Evolutionary conservation across 2,797 vertebrate species (phyloP).

Genomic region (Chelmon rostratus): DNA sequence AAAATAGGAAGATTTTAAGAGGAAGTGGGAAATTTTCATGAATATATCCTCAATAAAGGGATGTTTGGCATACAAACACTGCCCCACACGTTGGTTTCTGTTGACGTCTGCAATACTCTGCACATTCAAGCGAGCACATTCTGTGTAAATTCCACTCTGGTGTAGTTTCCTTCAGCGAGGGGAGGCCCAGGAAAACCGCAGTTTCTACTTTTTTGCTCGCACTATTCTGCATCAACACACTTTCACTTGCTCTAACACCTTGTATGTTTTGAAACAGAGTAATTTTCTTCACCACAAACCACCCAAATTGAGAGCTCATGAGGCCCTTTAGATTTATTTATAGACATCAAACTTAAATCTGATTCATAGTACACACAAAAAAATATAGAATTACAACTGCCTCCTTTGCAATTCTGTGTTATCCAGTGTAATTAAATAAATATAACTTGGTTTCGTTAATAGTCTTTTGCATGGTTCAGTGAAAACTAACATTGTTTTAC

Average conservation of each 20-base stretch:
- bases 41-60: constrained; percentile 17
- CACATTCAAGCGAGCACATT: constrained; percentile 57
- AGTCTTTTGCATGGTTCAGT: constrained; percentile 26
- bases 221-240: constrained; percentile 65
- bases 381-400: constrained; percentile 38
- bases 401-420: constrained; percentile 36
- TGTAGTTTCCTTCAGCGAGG: constrained; percentile 62
- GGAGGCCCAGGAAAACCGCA: constrained; percentile 77
- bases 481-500: constrained; percentile 58
- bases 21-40: constrained; percentile 63
- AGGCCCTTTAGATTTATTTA: constrained; percentile 60
- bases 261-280: constrained; percentile 73
- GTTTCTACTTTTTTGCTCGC: constrained; percentile 63
- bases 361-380: constrained; percentile 56
- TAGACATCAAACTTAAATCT: constrained; percentile 42
- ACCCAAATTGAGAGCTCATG: constrained; percentile 67
- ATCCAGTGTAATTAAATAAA: constrained; percentile 31
- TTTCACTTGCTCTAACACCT: constrained; percentile 73
- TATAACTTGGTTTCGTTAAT: constrained; percentile 19
- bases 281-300: constrained; percentile 72
- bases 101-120: constrained; percentile 55
- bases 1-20: constrained; percentile 53
- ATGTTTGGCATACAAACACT: constrained; percentile 43
- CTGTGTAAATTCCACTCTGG: constrained; percentile 72
- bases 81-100: constrained; percentile 52